Evolutionary conservation across 2,113 vertebrate genomes (phyloP), one percentile per base, ranked within the genome.

Genomic region (Micronycteris hirsuta): DNA sequence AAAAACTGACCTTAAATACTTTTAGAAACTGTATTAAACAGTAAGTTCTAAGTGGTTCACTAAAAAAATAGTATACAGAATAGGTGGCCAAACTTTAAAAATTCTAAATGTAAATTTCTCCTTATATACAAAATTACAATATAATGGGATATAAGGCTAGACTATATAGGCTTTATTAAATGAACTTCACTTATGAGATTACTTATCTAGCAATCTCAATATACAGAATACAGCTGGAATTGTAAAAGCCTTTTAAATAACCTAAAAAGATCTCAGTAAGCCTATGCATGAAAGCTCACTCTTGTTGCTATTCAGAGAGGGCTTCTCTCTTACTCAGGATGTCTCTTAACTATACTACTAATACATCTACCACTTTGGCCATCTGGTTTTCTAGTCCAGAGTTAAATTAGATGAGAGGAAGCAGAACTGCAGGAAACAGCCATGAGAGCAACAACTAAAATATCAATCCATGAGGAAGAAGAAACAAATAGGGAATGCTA

Each of bases 41-140:
- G 2, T 71, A 92, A 95, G 26, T 86, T 94, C 58, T 80, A 56
- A 61, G n/a, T 89, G 11, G 45, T 11, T 4, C 61, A 67, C 41
- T 81, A 88, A 80, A 93, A 78, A n/a, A 76, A 68, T 58, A 82
- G 58, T 20, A 78, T 9, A 93, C 7, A 92, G 58, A 91, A 84
- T 36, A 65, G 24, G 38, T 82, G 33, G 4, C 12, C 36, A 80
- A 83, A 65, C 28, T 88, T 90, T 71, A 95, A 95, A 74, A 91
- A 36, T 68, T 76, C 47, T 76, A 71, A 96, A 47, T 74, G 26
- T 89, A 61, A 95, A 89, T 68, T 82, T 92, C 63, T 91, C 87
- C 58, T 56, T 65, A 84, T 41, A 93, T 47, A 54, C 3, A 91
- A 54, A 89, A 49, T 54, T 89, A 89, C 52, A 8, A 80, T 31